Conservation (phyloP, 2,797 vertebrate genomes). For the Megaceryle alcyon region DNA sequence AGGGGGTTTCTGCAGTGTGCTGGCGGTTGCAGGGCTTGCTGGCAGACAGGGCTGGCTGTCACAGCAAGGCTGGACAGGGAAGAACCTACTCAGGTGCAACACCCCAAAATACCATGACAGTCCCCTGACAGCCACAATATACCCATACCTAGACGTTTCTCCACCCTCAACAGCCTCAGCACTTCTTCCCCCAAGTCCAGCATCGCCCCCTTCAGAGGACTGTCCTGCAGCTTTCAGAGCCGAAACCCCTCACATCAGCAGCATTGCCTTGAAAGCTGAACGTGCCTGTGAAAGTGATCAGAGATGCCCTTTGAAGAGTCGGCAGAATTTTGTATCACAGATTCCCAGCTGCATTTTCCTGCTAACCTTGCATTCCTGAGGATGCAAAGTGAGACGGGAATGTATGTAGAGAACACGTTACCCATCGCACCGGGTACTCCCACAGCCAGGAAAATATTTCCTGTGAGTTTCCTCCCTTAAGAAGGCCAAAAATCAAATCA, state of each 20-base stretch:
- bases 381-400: conserved; percentile 34
- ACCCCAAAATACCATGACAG: neutral
- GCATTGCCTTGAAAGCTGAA: neutral
- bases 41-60: neutral
- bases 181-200: neutral
- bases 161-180: neutral
- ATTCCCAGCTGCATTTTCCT: conserved; percentile 66
- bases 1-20: rapidly evolving
- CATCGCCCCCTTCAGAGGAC: neutral
- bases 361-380: conserved; percentile 65
- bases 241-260: neutral
- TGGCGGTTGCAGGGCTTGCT: neutral
- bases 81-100: neutral
- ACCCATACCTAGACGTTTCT: neutral
- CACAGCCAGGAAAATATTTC: conserved; percentile 69
- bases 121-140: neutral
- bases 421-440: conserved; percentile 13
- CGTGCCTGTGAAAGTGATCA: conserved; percentile 5
- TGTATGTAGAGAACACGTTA: neutral
- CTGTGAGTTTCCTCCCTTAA: conserved; percentile 28
- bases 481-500: conserved; percentile 36
- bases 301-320: conserved; percentile 63
- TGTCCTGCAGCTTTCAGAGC: neutral
- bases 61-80: neutral
- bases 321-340: conserved; percentile 44